Evolutionary conservation across 2,888 invertebrate genomes (phyloP), one percentile per base, ranked within the genome.

Genomic region (Agrochola litura): DNA sequence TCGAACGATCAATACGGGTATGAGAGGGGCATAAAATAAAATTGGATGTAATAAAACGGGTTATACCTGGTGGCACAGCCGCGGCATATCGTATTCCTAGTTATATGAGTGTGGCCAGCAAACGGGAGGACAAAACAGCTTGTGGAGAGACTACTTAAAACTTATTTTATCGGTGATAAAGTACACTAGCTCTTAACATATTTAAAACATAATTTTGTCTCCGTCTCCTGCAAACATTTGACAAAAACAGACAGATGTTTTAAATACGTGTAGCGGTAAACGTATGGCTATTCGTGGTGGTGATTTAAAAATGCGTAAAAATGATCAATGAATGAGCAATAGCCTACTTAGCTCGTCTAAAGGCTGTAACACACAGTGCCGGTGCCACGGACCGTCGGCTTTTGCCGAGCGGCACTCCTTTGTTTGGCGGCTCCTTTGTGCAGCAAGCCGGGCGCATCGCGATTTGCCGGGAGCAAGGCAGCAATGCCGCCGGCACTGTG

Each of bases 21-120:
- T 92, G 91, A 93, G 92, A 90, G 89, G 90, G 89, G 85, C 87
- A 93, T 95, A 94, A 95, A 95, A 95, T 94, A 94, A 95, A 95
- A 95, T 95, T 94, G 94, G 92, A 91, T 92, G 94, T 92, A 93
- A 94, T 95, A 95, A 95, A 95, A 93, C 90, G 88, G 92, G 91
- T 92, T 93, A 92, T 94, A 93, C 92, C 92, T 92, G 92, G 91
- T 89, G 89, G 89, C 90, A 89, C 85, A 91, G 90, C 89, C 89
- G 91, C 84, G 89, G 91, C 91, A 92, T 92, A 92, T 91, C 93
- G 92, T 92, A 91, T 92, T 92, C 90, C 89, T 86, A 91, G 92
- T 91, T 87, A 89, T 92, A 91, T 88, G 70, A 68, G 76, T 74
- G 85, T 80, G 90, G 91, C 89, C 81, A 90, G 65, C 4, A 89